These are phyloP conservation scores for Adoxophyes honmai DNA, from an alignment of 1,140 invertebrate species.

Conservation along the genomic window DNA sequence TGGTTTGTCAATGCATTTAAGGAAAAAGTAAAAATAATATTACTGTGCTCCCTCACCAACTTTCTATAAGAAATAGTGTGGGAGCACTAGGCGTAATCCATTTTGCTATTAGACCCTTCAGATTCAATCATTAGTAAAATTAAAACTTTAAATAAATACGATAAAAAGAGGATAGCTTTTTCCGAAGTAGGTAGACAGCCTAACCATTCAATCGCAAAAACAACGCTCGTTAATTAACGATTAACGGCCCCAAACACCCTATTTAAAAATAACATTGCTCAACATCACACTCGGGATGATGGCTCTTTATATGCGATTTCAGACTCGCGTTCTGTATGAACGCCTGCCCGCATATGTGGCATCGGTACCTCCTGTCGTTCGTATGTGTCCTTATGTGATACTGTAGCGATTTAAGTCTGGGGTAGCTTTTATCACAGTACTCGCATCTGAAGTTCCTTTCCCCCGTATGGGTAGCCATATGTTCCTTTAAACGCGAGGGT, in stretches of 20 bases:
- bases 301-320: conserved; percentile 45
- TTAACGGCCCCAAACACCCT: neutral
- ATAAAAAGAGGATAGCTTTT: no score
- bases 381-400: conserved; percentile 45
- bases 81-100: no score
- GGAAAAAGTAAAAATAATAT: no score
- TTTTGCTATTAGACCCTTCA: no score
- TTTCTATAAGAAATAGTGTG: no score
- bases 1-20: no score
- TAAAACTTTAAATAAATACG: no score
- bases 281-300: conserved; percentile 28
- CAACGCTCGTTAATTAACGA: no score
- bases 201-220: no score
- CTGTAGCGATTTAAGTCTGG: conserved; percentile 51
- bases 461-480: conserved; percentile 80
- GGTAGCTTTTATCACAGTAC: conserved; percentile 60
- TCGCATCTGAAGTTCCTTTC: conserved; percentile 79
- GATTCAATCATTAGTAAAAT: no score
- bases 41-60: no score
- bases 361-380: conserved; percentile 38
- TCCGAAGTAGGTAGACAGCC: no score
- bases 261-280: conserved; percentile 15
- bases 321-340: conserved; percentile 43
- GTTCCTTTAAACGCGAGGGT: conserved; percentile 59
- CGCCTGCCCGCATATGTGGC: conserved; percentile 41